Evolutionary conservation across 2,888 invertebrate genomes (phyloP), one percentile per base, ranked within the genome.

Genomic region (Plebejus anna): DNA sequence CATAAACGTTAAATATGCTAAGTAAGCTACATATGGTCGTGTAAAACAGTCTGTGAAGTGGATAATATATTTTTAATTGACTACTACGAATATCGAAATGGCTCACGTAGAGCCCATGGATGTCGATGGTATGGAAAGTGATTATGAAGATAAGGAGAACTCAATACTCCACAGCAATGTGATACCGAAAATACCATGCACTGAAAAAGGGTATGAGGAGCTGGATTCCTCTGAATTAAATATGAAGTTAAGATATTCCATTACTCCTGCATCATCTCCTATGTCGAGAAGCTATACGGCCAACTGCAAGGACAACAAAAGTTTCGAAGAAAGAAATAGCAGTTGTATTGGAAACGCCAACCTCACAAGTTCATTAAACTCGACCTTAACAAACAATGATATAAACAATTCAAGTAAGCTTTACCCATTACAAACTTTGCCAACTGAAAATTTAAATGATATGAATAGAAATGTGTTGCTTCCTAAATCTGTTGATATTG

Each of bases 81-180:
- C 32, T 55, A 13, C 9, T 72, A 42, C 42, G 78, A 79, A 77
- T 80, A 75, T 51, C 77, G 78, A 80, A 82, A 93, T 92, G 92
- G 91, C 91, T 87, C 88, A 90, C 79, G 82, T 82, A 38, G 91
- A 91, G 87, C 89, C 91, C 0, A 92, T 94, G 92, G 93, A 93
- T 77, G 84, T 92, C 79, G 92, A 90, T 81, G 82, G 81, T 75
- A 84, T 88, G 76, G 86, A 89, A 79, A 87, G 85, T 87, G 91
- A 90, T 76, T 92, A 91, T 82, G 93, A 94, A 79, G 88, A 93
- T 80, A 94, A 93, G 82, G 94, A 94, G 80, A 94, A 93, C 79
- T 86, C 87, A 78, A 87, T 85, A 79, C 88, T 88, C 75, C 88
- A 88, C 78, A 89, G 83, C 81, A 92, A 92, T 89, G 88, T 90